These are phyloP conservation scores for Tympanuchus pallidicinctus DNA, from an alignment of 2,113 vertebrate genomes.

Conservation along the genomic window DNA sequence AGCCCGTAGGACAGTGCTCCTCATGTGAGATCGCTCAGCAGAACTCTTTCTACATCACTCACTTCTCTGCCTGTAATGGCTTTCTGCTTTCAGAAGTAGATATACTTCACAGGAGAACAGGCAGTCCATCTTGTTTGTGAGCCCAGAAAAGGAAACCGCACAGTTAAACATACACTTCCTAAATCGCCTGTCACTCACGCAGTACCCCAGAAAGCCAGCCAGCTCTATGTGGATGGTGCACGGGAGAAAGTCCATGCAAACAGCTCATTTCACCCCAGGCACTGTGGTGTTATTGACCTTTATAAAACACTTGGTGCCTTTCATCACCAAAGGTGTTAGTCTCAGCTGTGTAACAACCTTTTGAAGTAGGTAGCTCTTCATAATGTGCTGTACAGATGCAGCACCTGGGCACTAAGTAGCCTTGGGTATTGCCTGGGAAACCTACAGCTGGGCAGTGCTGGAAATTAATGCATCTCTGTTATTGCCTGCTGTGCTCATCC, in stretches of 20 bases:
- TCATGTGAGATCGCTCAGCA: not conserved
- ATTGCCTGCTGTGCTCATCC: not conserved
- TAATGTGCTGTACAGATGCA: not conserved
- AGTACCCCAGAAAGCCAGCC: not conserved
- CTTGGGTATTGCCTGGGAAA: not conserved
- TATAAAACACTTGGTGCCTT: not conserved
- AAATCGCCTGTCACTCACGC: not conserved
- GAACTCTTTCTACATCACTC: not conserved
- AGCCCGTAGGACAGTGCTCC: not conserved
- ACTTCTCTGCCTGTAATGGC: not conserved
- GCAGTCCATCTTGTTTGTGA: not conserved
- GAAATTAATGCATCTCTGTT: not conserved
- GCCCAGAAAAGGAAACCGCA: not conserved
- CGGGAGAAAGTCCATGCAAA: not conserved
- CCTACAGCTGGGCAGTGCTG: not conserved
- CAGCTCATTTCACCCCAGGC: not conserved
- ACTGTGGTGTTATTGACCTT: not conserved
- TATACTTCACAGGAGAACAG: not conserved
- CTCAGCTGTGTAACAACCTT: not conserved
- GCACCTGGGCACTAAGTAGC: not conserved
- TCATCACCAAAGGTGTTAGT: not conserved
- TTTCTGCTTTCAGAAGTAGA: not conserved
- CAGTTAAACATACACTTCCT: rapidly evolving
- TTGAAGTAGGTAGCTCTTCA: not conserved
- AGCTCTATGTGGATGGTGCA: not conserved